Evolutionary conservation across 2,888 invertebrate species (phyloP).

Genomic region (Orchesellides sinensis): DNA sequence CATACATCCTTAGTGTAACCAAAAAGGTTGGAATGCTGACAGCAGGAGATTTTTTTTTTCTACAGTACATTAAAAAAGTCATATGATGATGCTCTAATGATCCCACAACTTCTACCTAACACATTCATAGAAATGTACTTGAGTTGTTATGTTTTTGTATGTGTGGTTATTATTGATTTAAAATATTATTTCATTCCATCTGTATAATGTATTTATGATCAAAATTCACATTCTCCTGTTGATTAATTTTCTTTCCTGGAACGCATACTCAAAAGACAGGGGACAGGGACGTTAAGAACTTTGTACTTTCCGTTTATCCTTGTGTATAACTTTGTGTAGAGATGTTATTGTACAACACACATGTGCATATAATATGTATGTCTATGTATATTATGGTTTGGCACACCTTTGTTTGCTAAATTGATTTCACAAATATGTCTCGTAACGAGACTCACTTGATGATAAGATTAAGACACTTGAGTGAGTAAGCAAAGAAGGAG

Average conservation of each 20-base stretch:
- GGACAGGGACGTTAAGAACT: neutral
- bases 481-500: neutral
- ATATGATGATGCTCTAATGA: neutral
- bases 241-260: constrained; percentile 43
- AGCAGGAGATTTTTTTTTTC: too few relatives aligned
- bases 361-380: neutral
- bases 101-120: too few relatives aligned
- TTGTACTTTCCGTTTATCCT: neutral
- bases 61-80: too few relatives aligned
- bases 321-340: neutral
- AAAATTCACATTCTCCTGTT: constrained; percentile 29
- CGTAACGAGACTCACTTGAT: constrained; percentile 22
- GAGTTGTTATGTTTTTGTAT: too few relatives aligned
- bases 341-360: neutral
- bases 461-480: constrained; percentile 59
- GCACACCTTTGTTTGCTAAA: constrained; percentile 63
- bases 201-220: neutral
- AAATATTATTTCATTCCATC: constrained; percentile 18
- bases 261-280: constrained; percentile 17
- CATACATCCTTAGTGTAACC: too few relatives aligned
- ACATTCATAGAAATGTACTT: too few relatives aligned
- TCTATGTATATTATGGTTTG: too few relatives aligned
- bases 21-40: too few relatives aligned
- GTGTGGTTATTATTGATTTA: constrained; percentile 46
- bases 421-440: constrained; percentile 60